Base-by-base conservation (phyloP, 1,140 invertebrate genomes). In the Sycophaga agraensis region DNA sequence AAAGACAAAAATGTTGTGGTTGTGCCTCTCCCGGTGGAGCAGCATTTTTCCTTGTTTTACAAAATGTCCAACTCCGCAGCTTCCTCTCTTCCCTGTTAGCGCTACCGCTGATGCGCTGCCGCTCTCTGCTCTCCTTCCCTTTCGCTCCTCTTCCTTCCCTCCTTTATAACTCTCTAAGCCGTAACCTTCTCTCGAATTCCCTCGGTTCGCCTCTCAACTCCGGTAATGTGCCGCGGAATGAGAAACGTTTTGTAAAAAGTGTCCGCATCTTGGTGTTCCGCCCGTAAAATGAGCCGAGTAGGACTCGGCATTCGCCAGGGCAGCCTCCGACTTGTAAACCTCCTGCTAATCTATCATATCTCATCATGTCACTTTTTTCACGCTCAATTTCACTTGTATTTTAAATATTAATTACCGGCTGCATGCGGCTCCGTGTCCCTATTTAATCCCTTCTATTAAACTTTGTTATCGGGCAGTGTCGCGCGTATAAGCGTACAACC, bases 1-100 rank as follows among this genome's bases (percentile, higher is more conserved):
- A 79, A 80, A 80, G 78, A 81, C 79, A 81, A 81, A 81, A 81
- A 81, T 80, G 74, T 66, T 81, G 79, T 73, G 78, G 77, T 79
- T 74, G 77, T 77, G 74, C 72, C 73, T 35, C 46, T 74, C 48
- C 74, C 73, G 72, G 72, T 67, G 69, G 73, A 78, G 72, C 70
- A 70, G 71, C 77, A 80, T 81, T 80, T 81, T 81, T 81, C 74
- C 78, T 79, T 80, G 73, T 80, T 81, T 78, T 72, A 76, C 76
- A 73, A 80, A 81, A 80, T 78, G 76, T 75, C 80, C 70, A 73
- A 56, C 72, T 77, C 65, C 70, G 68, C 66, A 66, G 62, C 59
- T 68, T 70, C 66, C 53, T 56, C 64, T 58, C 70, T 74, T 69
- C 57, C 57, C 12, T 34, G 19, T 59, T 68, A 55, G 45, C 37